Base-by-base conservation (phyloP, 2,888 invertebrate species). In the Caenorhabditis uteleia region DNA sequence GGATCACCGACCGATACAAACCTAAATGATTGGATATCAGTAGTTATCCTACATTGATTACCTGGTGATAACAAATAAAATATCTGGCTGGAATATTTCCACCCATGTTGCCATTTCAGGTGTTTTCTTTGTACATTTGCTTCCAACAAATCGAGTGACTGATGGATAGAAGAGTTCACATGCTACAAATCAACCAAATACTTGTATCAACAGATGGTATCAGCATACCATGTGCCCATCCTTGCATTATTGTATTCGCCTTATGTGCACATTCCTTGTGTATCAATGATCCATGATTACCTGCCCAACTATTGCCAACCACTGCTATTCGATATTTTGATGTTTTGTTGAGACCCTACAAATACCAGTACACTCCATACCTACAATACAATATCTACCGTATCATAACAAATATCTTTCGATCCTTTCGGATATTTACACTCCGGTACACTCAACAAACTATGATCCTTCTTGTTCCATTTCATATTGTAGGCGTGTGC, bases 401-500 rank as follows among this genome's bases (percentile, higher is more conserved):
- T 21, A 18, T 42, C 31, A n/a, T 25, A 5, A 8, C 3, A 12
- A 27, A 31, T 7, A 27, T 48, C 29, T 5, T 53, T 60, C 2
- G 42, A 29, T 14, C 26, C 29, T 26, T 39, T 48, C 31, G 2
- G 44, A 33, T 14, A 29, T 7, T 31, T 31, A 21, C 12, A 44
- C 12, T 20, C 33, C 44, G 4, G 53, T 33, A 20, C 48, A 53
- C n/a, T 53, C 25, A 8, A 26, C 8, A n/a, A n/a, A n/a, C n/a
- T n/a, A n/a, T n/a, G n/a, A 16, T 60, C 59, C 16, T 53, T 47
- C 10, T 46, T 29, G 14, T 18, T 47, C 59, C 59, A 60, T 3
- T 39, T 43, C 20, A 53, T 33, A 25, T 60, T 60, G 14, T 44
- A 29, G 18, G 18, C 25, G 1, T 25, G 36, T 4, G 53, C 59